Percentiles rank a stretch among this genome's conserved stretches.
Conservation (phyloP, 1,140 invertebrate genomes). For the Neodiprion pinetum region DNA sequence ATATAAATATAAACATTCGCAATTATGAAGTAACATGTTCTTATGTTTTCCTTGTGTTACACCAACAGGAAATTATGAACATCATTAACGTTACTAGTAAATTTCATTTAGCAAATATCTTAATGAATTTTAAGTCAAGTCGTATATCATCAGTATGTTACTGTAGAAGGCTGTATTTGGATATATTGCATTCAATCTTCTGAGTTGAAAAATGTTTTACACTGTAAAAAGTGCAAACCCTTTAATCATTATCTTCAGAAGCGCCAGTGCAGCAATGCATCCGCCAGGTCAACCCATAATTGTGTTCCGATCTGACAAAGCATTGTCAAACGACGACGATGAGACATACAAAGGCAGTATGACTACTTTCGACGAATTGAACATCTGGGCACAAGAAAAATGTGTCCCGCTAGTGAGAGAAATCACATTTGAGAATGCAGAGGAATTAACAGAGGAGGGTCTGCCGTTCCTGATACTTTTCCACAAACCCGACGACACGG, state of each 20-base stretch:
- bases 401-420: conserved; percentile 90
- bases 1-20: no score
- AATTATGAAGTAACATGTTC: no score
- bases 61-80: background rate
- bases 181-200: background rate
- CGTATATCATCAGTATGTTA: background rate
- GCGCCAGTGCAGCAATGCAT: conserved; percentile 77
- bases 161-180: background rate
- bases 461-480: conserved; percentile 99
- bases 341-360: conserved; percentile 80
- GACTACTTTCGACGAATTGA: conserved; percentile 77
- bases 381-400: conserved; percentile 87
- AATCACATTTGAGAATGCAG: conserved; percentile 99
- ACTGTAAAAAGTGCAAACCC: no score
- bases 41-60: background rate
- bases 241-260: conserved; percentile 45
- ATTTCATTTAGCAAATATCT: no score
- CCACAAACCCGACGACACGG: conserved; percentile 85
- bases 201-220: conserved; percentile 9
- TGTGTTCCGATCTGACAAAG: conserved; percentile 81
- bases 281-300: conserved; percentile 80
- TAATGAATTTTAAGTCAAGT: background rate
- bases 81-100: background rate
- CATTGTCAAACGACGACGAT: conserved; percentile 79
- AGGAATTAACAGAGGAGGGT: conserved; percentile 98